Conservation (phyloP, 2,113 vertebrate genomes). For the Stigmatopora argus region DNA sequence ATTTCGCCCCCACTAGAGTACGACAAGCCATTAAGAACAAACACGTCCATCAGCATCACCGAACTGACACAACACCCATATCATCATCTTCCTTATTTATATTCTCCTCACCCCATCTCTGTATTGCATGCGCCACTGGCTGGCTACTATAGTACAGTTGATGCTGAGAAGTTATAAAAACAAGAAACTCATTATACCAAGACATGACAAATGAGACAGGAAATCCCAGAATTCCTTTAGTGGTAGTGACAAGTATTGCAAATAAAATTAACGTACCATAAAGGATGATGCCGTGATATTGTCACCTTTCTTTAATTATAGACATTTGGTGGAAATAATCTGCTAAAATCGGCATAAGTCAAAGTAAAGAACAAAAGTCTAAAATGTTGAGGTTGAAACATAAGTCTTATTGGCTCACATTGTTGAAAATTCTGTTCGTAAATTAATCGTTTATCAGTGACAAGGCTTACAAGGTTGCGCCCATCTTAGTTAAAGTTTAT, state of each 20-base stretch:
- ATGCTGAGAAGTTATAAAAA: neutral
- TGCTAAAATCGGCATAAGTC: neutral
- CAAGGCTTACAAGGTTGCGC: neutral
- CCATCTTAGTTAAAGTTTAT: neutral
- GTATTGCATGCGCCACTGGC: constrained; percentile 5
- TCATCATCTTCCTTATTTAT: constrained; percentile 34
- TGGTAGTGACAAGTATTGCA: neutral
- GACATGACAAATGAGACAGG: neutral
- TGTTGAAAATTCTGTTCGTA: neutral
- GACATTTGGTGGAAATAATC: neutral
- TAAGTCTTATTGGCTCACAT: neutral
- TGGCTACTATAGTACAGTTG: neutral
- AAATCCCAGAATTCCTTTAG: neutral
- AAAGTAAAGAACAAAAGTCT: neutral
- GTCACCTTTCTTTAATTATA: neutral
- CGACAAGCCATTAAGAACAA: constrained; percentile 25
- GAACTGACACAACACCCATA: constrained; percentile 7
- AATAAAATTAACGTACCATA: neutral
- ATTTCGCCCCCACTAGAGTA: constrained; percentile 24
- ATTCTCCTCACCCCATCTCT: constrained; percentile 31
- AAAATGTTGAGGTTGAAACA: neutral
- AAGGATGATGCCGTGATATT: neutral
- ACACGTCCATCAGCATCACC: constrained; percentile 33
- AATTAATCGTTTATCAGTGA: neutral
- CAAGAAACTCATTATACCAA: neutral